Conservation (phyloP, 23 tunicate species). For the Halocynthia aurantium region DNA sequence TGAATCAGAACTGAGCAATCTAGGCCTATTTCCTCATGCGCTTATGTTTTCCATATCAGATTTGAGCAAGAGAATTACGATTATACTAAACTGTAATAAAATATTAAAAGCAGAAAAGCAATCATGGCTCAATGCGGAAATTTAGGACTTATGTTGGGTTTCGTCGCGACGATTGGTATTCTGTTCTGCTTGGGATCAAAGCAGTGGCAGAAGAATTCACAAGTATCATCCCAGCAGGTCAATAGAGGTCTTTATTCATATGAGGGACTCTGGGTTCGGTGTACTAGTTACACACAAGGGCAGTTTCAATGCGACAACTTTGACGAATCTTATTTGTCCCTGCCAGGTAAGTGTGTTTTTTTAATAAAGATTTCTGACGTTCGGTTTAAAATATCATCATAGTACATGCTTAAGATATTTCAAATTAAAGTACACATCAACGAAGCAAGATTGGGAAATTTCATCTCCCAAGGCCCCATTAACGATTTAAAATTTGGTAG, state of each 20-base stretch:
- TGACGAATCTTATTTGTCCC: conserved; percentile 36
- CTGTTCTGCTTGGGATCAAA: conserved; percentile 62
- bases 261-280: conserved; percentile 89
- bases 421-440: too few relatives aligned
- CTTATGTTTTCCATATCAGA: too few relatives aligned
- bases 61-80: too few relatives aligned
- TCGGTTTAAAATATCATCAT: too few relatives aligned
- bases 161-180: conserved; percentile 62
- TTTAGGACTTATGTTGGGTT: conserved; percentile 40
- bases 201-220: conserved; percentile 81
- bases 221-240: conserved; percentile 42
- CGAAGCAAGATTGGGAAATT: too few relatives aligned
- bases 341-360: conserved; percentile 31
- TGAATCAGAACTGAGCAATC: too few relatives aligned
- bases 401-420: too few relatives aligned
- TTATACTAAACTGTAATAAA: too few relatives aligned
- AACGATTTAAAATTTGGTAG: too few relatives aligned
- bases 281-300: conserved; percentile 65
- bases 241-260: conserved; percentile 48
- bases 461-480: too few relatives aligned
- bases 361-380: too few relatives aligned
- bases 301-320: conserved; percentile 70
- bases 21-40: too few relatives aligned
- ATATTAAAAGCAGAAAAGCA: background rate
- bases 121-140: conserved; percentile 16